Base-by-base conservation (phyloP, 2,797 vertebrate genomes). In the Thripadectes ignobilis region DNA sequence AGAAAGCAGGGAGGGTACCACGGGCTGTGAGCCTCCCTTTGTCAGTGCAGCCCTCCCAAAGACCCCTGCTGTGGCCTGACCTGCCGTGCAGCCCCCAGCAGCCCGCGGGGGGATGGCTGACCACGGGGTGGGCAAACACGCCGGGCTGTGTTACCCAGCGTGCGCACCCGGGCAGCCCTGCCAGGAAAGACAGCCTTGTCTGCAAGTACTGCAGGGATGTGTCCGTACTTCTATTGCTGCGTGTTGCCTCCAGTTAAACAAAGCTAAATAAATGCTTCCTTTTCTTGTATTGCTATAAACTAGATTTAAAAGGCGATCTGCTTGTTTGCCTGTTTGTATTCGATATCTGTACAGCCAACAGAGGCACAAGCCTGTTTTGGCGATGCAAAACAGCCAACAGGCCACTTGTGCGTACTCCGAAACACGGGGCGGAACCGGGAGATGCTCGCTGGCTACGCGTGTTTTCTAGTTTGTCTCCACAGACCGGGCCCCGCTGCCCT, bases 41-140 rank as follows among this genome's bases (percentile, higher is more conserved):
- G 3, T 9, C 59, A 9, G 15, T 0, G 4, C 0, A 21, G 5
- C 0, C 0, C 0, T 27, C 19, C 13, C 48, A 29, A 3, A 36
- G 1, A 7, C 3, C 3, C 13, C 38, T 1, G 18, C 49, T 39
- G 23, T 1, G 4, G 22, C 48, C 73, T 13, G 49, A 20, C 27
- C 12, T 3, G 1, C 17, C 58, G 57, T 43, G 29, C 67, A 7
- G 4, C 9, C 46, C 46, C 4, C 45, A 9, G 1, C 4, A 1
- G 62, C 72, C 45, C 62, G n/a, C 34, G 26, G 32, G 34, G 12
- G 5, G 7, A 39, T 14, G 39, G 39, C 39, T 10, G 32, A 13
- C 3, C 16, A 1, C 0, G 0, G 41, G 5, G 29, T 1, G n/a
- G 26, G 58, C 21, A 65, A 63, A 46, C 6, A 1, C 0, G 6